Conservation (phyloP, 2,888 invertebrate genomes). For the Hedya salicella region DNA sequence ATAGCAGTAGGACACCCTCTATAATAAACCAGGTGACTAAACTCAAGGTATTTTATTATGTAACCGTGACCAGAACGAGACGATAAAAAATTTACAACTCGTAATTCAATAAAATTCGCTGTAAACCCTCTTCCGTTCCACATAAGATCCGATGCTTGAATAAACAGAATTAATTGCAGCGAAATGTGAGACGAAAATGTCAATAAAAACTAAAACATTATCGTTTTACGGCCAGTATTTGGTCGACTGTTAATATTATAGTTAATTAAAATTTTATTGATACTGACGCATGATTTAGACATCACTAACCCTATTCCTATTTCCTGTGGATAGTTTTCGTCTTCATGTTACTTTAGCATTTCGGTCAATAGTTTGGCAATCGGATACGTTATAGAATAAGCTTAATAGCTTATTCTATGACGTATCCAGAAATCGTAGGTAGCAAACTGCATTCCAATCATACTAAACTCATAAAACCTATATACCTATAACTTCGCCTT, state of each 20-base stretch:
- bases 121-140: constrained; percentile 42
- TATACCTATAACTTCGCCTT: too few species aligned
- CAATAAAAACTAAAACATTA: constrained; percentile 21
- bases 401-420: too few species aligned
- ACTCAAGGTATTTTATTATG: constrained; percentile 22
- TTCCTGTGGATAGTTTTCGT: too few species aligned
- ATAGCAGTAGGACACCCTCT: too few species aligned
- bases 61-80: constrained; percentile 9
- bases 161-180: constrained; percentile 35
- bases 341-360: too few species aligned
- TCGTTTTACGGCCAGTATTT: constrained; percentile 13
- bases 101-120: constrained; percentile 38
- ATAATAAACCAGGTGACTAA: neutral
- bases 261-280: neutral
- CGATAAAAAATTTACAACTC: constrained; percentile 35
- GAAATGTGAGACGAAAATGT: constrained; percentile 18
- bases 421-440: too few species aligned
- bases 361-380: too few species aligned
- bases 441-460: too few species aligned
- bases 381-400: too few species aligned
- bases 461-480: too few species aligned
- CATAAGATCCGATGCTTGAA: constrained; percentile 34
- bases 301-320: too few species aligned
- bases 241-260: constrained; percentile 15
- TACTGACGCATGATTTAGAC: neutral